Conservation (phyloP, 2,113 vertebrate species). For the Lophotis ruficrista region DNA sequence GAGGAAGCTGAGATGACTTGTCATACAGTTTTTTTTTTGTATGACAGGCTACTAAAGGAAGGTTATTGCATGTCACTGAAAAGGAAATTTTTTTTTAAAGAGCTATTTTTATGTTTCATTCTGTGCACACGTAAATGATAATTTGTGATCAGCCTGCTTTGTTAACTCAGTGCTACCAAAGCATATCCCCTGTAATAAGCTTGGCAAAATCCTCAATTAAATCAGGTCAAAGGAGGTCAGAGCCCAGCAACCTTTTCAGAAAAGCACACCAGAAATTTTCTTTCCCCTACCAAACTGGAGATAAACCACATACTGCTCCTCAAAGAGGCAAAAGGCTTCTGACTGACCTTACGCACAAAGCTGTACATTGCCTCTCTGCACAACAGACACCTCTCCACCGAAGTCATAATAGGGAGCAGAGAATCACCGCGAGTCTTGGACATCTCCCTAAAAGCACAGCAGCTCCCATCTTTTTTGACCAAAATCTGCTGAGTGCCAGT, state of each 20-base stretch:
- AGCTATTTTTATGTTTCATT: not conserved
- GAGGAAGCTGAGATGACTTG: not conserved
- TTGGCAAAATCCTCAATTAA: conserved; percentile 41
- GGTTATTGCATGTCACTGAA: not conserved
- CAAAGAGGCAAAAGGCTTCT: not conserved
- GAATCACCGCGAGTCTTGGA: not conserved
- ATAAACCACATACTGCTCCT: not conserved
- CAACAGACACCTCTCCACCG: not conserved
- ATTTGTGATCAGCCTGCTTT: conserved; percentile 16
- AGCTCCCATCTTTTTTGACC: not conserved
- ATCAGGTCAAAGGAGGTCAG: conserved; percentile 26
- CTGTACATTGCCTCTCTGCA: not conserved
- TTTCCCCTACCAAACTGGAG: not conserved
- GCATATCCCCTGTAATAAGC: conserved; percentile 22
- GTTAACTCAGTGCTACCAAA: not conserved
- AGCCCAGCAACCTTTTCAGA: not conserved
- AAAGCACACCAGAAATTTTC: not conserved
- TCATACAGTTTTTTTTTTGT: not conserved
- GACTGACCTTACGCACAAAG: not conserved
- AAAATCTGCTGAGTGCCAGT: not conserved
- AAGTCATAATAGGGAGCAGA: not conserved
- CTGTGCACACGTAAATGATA: not conserved
- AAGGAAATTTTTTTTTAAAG: not conserved
- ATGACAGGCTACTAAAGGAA: not conserved
- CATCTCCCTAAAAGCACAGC: not conserved